Percentiles rank a stretch among this genome's conserved stretches.
Conservation (phyloP, 2,888 invertebrate genomes). For the Hybos culiciformis region DNA sequence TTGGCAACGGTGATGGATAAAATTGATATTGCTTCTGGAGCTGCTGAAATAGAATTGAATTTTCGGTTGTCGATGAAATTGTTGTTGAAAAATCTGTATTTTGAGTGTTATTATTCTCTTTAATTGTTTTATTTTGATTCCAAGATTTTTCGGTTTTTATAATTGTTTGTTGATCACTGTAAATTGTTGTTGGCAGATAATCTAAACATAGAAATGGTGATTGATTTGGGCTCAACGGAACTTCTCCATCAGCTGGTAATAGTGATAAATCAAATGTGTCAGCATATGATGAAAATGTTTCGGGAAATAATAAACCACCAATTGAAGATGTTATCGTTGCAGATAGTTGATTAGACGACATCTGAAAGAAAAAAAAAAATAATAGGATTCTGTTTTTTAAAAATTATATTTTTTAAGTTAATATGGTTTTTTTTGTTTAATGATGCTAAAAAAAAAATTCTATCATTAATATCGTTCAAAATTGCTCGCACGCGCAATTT, state of each 20-base stretch:
- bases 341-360: constrained; percentile 10
- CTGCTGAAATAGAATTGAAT: constrained; percentile 18
- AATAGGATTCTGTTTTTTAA: background rate
- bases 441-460: no score
- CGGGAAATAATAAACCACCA: constrained; percentile 14
- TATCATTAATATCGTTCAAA: no score
- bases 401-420: no score
- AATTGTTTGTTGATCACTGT: constrained; percentile 19
- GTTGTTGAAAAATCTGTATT: constrained; percentile 13
- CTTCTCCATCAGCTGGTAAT: constrained; percentile 43
- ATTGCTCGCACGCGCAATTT: no score
- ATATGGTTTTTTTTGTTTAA: no score
- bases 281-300: constrained; percentile 35
- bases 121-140: constrained; percentile 15
- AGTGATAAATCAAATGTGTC: constrained; percentile 60
- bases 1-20: constrained; percentile 30
- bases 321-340: background rate
- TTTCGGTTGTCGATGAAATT: background rate
- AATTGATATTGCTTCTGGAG: constrained; percentile 18
- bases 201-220: constrained; percentile 26
- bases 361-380: constrained; percentile 5
- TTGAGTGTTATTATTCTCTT: constrained; percentile 6
- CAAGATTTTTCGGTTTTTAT: constrained; percentile 33
- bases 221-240: constrained; percentile 33
- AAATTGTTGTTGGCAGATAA: constrained; percentile 24